phyloP scores from a whole-genome alignment of 2,888 invertebrate genomes.

The Aquatica leii region DNA sequence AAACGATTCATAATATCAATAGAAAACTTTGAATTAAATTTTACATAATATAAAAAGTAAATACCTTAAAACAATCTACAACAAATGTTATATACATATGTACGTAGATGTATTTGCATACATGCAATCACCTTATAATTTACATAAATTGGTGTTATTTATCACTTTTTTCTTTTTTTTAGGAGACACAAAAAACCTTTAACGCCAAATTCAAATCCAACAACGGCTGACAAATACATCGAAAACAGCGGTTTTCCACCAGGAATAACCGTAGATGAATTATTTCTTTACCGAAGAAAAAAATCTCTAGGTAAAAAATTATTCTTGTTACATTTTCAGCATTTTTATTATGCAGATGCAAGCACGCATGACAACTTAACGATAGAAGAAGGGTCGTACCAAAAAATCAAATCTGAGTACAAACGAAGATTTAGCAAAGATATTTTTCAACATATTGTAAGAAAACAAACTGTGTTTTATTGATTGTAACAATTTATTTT shows the following conservation, averaged over 20 bases:
- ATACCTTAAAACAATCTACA: constrained; percentile 3
- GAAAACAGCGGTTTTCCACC: constrained; percentile 58
- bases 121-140: not conserved
- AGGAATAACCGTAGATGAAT: constrained; percentile 64
- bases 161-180: constrained; percentile 1
- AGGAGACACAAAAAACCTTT: constrained; percentile 28
- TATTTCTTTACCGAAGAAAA: constrained; percentile 62
- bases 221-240: constrained; percentile 40
- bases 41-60: not conserved
- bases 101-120: not conserved
- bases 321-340: not conserved
- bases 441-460: constrained; percentile 26
- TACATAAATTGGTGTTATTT: not conserved
- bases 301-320: too few relatives aligned
- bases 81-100: not conserved
- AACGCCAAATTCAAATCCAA: constrained; percentile 46
- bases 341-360: constrained; percentile 22
- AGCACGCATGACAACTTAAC: constrained; percentile 52
- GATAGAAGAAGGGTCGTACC: constrained; percentile 54
- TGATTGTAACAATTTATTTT: not conserved
- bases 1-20: too few relatives aligned
- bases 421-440: constrained; percentile 52
- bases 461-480: not conserved
- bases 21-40: too few relatives aligned
- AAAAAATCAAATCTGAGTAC: constrained; percentile 57